These are phyloP conservation scores for Heliconius ethilla DNA, from an alignment of 2,888 invertebrate species.

Conservation along the genomic window DNA sequence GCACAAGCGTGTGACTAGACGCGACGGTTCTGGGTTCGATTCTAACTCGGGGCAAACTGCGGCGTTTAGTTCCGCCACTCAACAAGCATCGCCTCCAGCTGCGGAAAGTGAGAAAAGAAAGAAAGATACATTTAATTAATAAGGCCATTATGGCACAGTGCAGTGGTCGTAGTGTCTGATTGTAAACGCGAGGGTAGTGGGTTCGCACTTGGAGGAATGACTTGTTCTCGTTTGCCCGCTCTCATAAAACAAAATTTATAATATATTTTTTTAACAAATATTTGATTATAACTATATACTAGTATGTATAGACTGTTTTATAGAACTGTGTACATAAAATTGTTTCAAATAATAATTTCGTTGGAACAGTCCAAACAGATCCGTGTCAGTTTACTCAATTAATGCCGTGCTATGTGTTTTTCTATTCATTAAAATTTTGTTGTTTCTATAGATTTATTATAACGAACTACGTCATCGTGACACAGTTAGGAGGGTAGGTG, in stretches of 20 bases:
- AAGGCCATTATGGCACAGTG: background rate
- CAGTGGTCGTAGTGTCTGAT: background rate
- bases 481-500: background rate
- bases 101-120: too few relatives aligned
- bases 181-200: background rate
- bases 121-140: too few relatives aligned
- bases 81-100: too few relatives aligned
- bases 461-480: background rate
- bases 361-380: background rate
- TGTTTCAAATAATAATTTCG: background rate
- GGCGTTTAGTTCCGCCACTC: too few relatives aligned
- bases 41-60: background rate
- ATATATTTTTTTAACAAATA: background rate
- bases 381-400: conserved; percentile 3
- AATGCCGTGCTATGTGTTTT: background rate
- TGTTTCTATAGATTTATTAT: conserved; percentile 11
- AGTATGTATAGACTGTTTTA: background rate
- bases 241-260: background rate
- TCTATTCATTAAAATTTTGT: conserved; percentile 16
- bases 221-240: background rate
- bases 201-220: background rate
- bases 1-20: background rate
- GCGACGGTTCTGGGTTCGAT: background rate
- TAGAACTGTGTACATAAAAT: background rate
- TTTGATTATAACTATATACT: background rate